Evolutionary conservation across 2,113 vertebrate genomes (phyloP), one percentile per base, ranked within the genome.

Genomic region (Osmerus eperlanus): DNA sequence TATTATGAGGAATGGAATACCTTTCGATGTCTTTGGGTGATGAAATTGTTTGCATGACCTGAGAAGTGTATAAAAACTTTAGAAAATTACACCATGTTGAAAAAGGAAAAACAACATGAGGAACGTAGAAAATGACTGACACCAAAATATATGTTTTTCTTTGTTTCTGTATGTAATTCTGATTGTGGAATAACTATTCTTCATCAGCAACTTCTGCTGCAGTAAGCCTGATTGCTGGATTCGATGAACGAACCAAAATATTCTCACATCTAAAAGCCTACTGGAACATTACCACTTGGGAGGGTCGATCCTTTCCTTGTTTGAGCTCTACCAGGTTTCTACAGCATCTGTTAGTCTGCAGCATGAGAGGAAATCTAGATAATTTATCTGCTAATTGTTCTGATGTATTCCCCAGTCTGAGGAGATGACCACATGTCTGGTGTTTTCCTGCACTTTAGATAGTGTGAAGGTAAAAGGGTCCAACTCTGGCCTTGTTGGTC

Each of bases 371-470:
- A 81, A 84, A 68, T 85, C 67, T 87, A 70, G 81, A 80, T 85
- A 80, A 85, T 84, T 89, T 81, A 89, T 78, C 70, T 74, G 73
- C 77, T 85, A 68, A 78, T 81, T 72, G 77, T 70, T 75, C 15
- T 13, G 9, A 64, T 25, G 16, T 15, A 36, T 18, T 18, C 25
- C 78, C 67, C 78, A 51, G 75, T 75, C 82, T 83, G 75, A 82
- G 62, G 67, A 79, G 76, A 81, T 74, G 81, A 58, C 32, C 63
- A 60, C 74, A 11, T 62, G 67, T 78, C 76, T 76, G 84, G 83
- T 81, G 76, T 78, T 79, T 86, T 83, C 78, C 83, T 88, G 87
- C 80, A 86, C 86, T 88, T 73, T 77, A 65, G 68, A 73, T 54
- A 52, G 68, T 72, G 65, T 51, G 11, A 3, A 69, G 18, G 4